Evolutionary conservation across 1,140 invertebrate species (phyloP), one percentile per base, ranked within the genome.

Genomic region (Maconellicoccus hirsutus): DNA sequence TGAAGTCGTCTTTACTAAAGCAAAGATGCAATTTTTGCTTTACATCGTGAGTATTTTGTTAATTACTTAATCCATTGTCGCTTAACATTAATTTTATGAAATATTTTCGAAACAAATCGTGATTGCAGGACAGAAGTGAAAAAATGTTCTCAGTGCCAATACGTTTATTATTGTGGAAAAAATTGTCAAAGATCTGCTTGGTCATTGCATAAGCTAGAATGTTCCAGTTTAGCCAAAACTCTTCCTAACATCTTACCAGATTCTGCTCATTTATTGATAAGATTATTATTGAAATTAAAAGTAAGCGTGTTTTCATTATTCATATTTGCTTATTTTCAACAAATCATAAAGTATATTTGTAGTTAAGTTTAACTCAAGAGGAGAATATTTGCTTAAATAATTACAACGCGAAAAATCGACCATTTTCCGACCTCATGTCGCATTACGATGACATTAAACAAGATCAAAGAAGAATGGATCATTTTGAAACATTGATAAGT

Each of bases 361-460:
- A 33, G 16, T 25, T 33, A 3, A 29, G 1, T 19, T 29, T 70
- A 33, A 70, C 1, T 6, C 38, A 72, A 39, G 70, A 71, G 38
- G 66, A 27, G 33, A 69, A 69, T 14, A 59, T n/a, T 59, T 38
- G 33, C 7, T 82, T 86, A 70, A 84, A 84, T 71, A 82, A 83
- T 14, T 89, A 86, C 77, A 90, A 91, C 75, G 82, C 84, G 1
- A 79, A 84, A 38, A 86, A 82, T 22, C 84, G 91, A 73, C 86
- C 85, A 78, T 93, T 91, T 79, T 87, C 88, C 74, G 89, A 93
- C 80, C 78, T 93, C 4, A 91, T 93, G 89, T 90, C 91, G 25
- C 91, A 93, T 84, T 90, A 89, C 78, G 80, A 85, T 1, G 86
- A 91, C 75, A 81, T 93, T 38, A 91, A 91, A 77, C 79, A 83